Conservation (phyloP, 2,113 vertebrate species). For the Periophthalmus modestus region DNA sequence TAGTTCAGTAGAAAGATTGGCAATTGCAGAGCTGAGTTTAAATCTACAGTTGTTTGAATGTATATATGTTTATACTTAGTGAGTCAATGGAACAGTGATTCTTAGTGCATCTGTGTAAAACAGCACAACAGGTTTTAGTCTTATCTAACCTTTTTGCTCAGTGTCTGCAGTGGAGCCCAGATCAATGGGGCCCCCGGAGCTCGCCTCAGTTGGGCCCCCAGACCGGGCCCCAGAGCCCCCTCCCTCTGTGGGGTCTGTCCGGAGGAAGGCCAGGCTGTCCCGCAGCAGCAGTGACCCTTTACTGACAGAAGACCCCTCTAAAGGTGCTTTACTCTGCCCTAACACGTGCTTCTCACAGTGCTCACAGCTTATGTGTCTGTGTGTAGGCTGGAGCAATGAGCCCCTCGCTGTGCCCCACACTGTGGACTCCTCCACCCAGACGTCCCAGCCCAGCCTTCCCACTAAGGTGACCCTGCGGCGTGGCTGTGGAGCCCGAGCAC, state of each 20-base stretch:
- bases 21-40: no score
- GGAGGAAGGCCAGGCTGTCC: conserved; percentile 42
- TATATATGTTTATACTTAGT: no score
- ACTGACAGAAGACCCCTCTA: conserved; percentile 64
- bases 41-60: no score
- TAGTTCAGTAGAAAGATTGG: no score
- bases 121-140: neutral
- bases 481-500: conserved; percentile 34
- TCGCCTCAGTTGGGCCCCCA: neutral
- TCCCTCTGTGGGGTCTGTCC: neutral
- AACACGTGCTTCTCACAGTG: no score
- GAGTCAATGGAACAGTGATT: neutral
- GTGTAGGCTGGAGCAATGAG: conserved; percentile 21
- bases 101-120: neutral
- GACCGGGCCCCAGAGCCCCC: neutral
- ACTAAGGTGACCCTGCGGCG: conserved; percentile 68
- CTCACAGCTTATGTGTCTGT: neutral
- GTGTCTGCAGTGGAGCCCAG: neutral
- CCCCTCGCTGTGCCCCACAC: conserved; percentile 59
- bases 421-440: conserved; percentile 64
- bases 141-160: neutral
- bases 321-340: conserved; percentile 45
- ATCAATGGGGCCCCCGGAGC: neutral
- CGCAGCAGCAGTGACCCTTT: conserved; percentile 80
- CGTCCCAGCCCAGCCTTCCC: conserved; percentile 37